Base-by-base conservation (phyloP, 2,113 vertebrate species). In the Pyrgilauda ruficollis region DNA sequence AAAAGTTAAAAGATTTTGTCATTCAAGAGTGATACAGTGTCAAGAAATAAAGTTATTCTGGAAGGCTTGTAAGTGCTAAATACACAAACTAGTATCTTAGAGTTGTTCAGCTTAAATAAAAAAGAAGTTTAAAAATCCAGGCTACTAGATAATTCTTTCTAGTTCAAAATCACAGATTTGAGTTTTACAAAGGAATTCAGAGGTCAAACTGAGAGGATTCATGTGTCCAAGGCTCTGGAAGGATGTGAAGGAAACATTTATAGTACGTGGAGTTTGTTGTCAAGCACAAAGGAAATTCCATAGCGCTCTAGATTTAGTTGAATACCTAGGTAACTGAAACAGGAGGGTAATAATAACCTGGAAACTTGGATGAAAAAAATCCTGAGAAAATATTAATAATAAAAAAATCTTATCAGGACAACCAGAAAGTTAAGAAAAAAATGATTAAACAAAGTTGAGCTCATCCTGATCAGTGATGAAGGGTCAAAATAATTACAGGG, bases 41-140 rank as follows among this genome's bases (percentile, higher is more conserved):
- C 50, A 91, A 87, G 50, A 91, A 86, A 69, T 46, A 67, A 87
- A 84, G 33, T 28, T 90, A 21, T 81, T 84, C 28, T 90, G 79
- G 37, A 89, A 63, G 16, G 7, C 4, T 74, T 37, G 1, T 52
- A 86, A 90, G 10, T 75, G 31, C 28, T 59, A 62, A 46, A 30
- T 61, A 76, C 22, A 55, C 19, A 83, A 66, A 58, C 37, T 18
- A 70, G 46, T 46, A n/a, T 39, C 23, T 80, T 62, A 43, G 58
- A 23, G 7, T 55, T 53, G 6, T 73, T 91, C 63, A 37, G 3
- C 20, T 58, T 80, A 73, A 92, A 59, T 90, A 21, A 59, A 80
- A 88, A 62, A 28, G 6, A 86, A 77, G 17, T n/a, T 22, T 52
- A 62, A 70, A 77, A 70, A 4, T 7, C 2, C 17, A 80, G 27